Percentiles rank a stretch among this genome's conserved stretches.
These are phyloP conservation scores for Chromobotia macracanthus DNA, from an alignment of 2,797 vertebrate species.

Conservation along the genomic window DNA sequence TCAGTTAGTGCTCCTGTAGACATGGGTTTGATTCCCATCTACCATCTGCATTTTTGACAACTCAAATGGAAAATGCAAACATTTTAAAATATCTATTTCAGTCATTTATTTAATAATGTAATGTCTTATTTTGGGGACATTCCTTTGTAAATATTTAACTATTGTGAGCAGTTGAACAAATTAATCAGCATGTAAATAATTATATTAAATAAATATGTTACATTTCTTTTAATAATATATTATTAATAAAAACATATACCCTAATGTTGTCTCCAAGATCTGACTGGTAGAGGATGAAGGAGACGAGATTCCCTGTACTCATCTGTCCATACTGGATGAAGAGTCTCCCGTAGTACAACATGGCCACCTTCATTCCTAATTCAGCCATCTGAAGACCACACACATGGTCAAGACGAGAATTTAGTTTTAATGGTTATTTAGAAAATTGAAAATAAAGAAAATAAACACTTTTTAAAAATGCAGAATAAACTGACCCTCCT, in stretches of 20 bases:
- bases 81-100: too few relatives aligned
- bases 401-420: neutral
- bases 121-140: neutral
- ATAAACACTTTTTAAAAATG: neutral
- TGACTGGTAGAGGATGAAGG: constrained; percentile 85
- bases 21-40: too few relatives aligned
- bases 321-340: constrained; percentile 78
- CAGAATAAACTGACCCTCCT: constrained; percentile 71
- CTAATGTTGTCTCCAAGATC: constrained; percentile 64
- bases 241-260: constrained; percentile 16
- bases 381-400: constrained; percentile 59
- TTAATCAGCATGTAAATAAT: too few relatives aligned
- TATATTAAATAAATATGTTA: too few relatives aligned
- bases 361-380: constrained; percentile 74
- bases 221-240: neutral
- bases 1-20: too few relatives aligned
- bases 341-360: constrained; percentile 77
- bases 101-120: neutral
- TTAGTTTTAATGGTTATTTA: neutral
- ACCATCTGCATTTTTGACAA: too few relatives aligned
- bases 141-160: too few relatives aligned
- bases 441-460: too few relatives aligned
- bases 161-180: too few relatives aligned
- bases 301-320: constrained; percentile 78
- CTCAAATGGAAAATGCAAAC: too few relatives aligned